A percentile compares a stretch with the other conserved stretches of the same genome.
Conservation (phyloP, 2,113 vertebrate species). For the Nansenia antarctica region DNA sequence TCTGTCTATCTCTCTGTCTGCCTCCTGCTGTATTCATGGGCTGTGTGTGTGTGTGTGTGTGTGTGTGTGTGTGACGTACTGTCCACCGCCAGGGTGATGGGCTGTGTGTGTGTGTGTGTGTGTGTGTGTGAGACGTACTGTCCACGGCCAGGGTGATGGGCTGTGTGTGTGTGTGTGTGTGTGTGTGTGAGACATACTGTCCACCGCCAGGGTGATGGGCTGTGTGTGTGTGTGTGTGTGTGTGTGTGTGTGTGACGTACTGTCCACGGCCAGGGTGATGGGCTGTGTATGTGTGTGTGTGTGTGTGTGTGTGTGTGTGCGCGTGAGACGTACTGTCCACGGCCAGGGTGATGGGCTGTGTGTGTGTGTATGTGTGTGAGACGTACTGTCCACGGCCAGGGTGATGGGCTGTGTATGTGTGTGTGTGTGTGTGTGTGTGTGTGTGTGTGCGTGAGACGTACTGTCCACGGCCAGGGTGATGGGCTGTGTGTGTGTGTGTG, state of each 20-base stretch:
- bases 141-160: too few relatives aligned
- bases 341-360: too few relatives aligned
- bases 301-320: constrained; percentile 7
- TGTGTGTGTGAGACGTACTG: constrained; percentile 9
- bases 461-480: constrained; percentile 91
- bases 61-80: constrained; percentile 8
- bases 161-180: constrained; percentile 7
- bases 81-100: too few relatives aligned
- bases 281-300: not conserved
- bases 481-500: too few relatives aligned
- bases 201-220: too few relatives aligned
- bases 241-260: constrained; percentile 10
- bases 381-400: too few relatives aligned
- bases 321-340: too few relatives aligned
- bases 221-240: constrained; percentile 3
- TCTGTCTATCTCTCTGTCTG: too few relatives aligned
- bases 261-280: too few relatives aligned
- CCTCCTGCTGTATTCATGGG: too few relatives aligned
- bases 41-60: constrained; percentile 2
- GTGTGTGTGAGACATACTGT: constrained; percentile 1
- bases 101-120: constrained; percentile 3
- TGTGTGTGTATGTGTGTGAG: constrained; percentile 7
- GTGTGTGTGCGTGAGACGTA: not conserved
- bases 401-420: not conserved
- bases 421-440: not conserved